Evolutionary conservation across 23 tunicate genomes (phyloP).

Genomic region (Halocynthia roretzi): DNA sequence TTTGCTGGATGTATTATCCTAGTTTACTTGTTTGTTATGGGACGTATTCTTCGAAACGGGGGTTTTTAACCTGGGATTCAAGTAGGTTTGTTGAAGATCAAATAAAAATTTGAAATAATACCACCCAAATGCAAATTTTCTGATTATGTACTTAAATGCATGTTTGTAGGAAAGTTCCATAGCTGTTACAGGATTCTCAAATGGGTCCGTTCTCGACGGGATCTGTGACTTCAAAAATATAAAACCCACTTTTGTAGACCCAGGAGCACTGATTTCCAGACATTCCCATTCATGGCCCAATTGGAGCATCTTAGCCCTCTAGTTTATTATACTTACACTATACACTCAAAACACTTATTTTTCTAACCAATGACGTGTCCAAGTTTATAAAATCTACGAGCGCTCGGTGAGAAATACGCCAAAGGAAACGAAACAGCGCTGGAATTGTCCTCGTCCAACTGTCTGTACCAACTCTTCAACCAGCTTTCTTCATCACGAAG

Average conservation of each 20-base stretch:
- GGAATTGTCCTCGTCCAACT: conserved; percentile 11
- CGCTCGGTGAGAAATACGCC: conserved; percentile 13
- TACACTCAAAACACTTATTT: background rate
- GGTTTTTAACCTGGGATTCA: too few relatives aligned
- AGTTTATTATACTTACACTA: too few relatives aligned
- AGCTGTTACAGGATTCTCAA: too few relatives aligned
- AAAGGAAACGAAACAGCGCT: conserved; percentile 9
- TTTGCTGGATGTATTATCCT: background rate
- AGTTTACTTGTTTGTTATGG: background rate
- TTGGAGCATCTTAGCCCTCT: background rate
- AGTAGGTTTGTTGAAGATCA: background rate
- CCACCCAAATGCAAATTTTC: background rate
- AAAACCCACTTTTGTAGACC: too few relatives aligned
- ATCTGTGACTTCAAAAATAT: too few relatives aligned
- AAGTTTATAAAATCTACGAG: background rate
- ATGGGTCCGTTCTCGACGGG: too few relatives aligned
- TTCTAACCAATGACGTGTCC: conserved; percentile 3
- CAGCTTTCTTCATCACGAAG: conserved; percentile 22
- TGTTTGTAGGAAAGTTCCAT: too few relatives aligned
- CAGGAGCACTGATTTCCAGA: too few relatives aligned
- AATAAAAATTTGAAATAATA: background rate
- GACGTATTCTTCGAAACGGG: too few relatives aligned
- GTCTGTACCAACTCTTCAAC: conserved; percentile 18
- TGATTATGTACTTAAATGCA: too few relatives aligned
- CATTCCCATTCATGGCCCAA: background rate